Conservation (phyloP, 2,888 invertebrate genomes). For the Nephrotoma appendiculata region DNA sequence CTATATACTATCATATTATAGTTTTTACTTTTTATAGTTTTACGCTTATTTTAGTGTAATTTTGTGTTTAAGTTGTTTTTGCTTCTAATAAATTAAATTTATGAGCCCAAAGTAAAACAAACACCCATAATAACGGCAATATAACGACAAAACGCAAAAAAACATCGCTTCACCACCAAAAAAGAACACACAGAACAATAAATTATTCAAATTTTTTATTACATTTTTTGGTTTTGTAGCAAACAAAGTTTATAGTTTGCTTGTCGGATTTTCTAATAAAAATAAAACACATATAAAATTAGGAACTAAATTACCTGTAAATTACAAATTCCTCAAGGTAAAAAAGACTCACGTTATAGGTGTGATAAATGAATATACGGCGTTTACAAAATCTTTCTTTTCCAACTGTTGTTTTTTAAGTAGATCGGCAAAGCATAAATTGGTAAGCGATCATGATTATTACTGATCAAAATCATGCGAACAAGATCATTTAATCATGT, state of each 20-base stretch:
- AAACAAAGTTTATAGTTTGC: not conserved
- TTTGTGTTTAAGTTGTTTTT: not conserved
- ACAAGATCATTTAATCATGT: not conserved
- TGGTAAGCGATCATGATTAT: not conserved
- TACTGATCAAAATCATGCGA: too few species aligned
- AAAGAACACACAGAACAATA: not conserved
- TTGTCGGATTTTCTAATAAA: not conserved
- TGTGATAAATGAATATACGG: not conserved
- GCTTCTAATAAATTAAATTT: not conserved
- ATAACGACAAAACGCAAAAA: not conserved
- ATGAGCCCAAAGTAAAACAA: not conserved
- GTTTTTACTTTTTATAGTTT: not conserved
- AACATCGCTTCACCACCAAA: not conserved
- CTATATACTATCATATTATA: not conserved
- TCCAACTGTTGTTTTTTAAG: not conserved
- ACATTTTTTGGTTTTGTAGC: not conserved
- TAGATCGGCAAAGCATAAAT: too few species aligned
- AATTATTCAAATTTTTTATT: not conserved
- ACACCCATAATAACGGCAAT: not conserved
- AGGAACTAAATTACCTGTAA: not conserved
- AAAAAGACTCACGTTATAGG: not conserved
- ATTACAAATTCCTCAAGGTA: not conserved
- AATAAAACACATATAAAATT: not conserved
- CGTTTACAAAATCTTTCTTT: not conserved
- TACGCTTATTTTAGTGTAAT: not conserved